Percentiles rank a stretch among this genome's conserved stretches.
These are phyloP conservation scores for Actinemys pallida DNA, from an alignment of 2,113 vertebrate genomes.

Conservation along the genomic window DNA sequence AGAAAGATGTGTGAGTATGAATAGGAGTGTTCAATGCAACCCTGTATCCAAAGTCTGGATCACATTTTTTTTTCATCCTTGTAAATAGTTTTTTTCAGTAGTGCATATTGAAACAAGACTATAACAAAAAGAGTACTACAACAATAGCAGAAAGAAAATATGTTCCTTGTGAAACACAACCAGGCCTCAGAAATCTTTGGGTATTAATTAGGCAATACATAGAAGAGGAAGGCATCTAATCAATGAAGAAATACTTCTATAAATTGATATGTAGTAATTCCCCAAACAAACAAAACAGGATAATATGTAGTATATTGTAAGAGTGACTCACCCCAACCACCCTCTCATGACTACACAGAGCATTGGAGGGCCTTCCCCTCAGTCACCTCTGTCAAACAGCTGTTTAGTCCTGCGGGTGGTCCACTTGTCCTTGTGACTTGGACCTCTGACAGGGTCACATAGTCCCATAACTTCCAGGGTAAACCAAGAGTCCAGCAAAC, in stretches of 20 bases:
- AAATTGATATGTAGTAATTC: neutral
- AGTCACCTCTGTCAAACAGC: neutral
- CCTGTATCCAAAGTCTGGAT: neutral
- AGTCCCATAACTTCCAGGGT: neutral
- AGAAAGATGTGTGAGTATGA: neutral
- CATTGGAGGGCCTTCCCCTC: neutral
- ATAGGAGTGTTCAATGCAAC: neutral
- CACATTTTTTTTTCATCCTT: neutral
- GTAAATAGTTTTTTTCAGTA: neutral
- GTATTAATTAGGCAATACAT: neutral
- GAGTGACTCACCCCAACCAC: neutral
- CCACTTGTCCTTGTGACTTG: neutral
- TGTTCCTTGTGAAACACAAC: neutral
- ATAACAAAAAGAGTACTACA: neutral
- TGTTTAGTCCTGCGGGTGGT: neutral
- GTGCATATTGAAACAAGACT: neutral
- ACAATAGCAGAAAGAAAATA: neutral
- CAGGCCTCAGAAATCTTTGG: neutral
- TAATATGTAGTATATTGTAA: neutral
- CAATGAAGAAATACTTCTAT: neutral
- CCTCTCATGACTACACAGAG: neutral
- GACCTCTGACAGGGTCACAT: neutral
- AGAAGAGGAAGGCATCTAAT: neutral
- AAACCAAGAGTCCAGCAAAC: neutral
- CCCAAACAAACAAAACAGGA: neutral